These are phyloP conservation scores for Pantherophis guttatus DNA, from an alignment of 2,113 vertebrate species.

Conservation along the genomic window DNA sequence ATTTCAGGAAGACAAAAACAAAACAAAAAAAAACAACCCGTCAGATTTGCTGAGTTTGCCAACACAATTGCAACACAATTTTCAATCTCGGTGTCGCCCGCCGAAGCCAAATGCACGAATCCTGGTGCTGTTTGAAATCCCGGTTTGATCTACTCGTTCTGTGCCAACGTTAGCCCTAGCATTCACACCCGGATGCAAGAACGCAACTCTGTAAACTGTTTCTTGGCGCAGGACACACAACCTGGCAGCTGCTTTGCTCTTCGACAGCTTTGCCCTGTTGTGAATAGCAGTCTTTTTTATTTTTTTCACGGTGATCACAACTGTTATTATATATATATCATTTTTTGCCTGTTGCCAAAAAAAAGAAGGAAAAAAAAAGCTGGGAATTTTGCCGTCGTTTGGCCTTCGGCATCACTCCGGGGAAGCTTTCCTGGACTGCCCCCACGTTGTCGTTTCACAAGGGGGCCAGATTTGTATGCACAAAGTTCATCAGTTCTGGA, in stretches of 20 bases:
- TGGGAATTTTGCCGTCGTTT: background rate
- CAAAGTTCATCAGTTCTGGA: background rate
- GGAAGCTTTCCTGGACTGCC: background rate
- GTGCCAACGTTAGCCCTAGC: background rate
- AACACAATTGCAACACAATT: background rate
- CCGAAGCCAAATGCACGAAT: background rate
- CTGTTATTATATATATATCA: background rate
- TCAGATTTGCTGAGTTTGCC: too few relatives aligned
- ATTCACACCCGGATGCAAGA: background rate
- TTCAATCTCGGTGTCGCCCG: too few relatives aligned
- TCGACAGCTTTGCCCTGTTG: too few relatives aligned
- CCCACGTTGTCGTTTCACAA: fast-evolving
- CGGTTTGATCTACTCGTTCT: background rate
- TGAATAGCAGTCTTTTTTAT: background rate
- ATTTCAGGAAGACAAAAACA: background rate
- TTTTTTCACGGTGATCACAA: background rate
- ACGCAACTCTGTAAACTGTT: background rate
- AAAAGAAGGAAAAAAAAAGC: background rate
- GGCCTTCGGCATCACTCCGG: background rate
- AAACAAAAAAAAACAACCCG: too few relatives aligned
- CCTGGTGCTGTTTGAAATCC: background rate
- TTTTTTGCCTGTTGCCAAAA: background rate
- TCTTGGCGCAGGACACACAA: background rate
- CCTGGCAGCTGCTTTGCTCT: fast-evolving
- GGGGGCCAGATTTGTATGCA: too few relatives aligned